Base-by-base conservation (phyloP, 2,888 invertebrate genomes). In the Andrena hattorfiana region DNA sequence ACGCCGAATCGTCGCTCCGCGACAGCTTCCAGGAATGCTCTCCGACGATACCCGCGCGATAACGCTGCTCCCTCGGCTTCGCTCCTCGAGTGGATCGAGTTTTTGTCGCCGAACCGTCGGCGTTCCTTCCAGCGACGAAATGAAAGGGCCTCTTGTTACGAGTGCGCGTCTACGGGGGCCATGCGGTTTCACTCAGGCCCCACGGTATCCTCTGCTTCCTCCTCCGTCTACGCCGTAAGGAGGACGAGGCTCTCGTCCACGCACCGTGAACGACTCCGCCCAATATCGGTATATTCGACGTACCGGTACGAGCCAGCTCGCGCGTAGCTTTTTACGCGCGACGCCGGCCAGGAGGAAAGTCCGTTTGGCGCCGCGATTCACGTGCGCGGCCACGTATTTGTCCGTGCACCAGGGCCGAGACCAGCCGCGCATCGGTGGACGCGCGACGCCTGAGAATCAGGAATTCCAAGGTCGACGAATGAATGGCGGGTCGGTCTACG, bases 141-240 rank as follows among this genome's bases (percentile, higher is more conserved):
- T 93, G 92, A 92, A 93, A 92, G 92, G 91, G 85, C 87, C 89
- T 87, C 90, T 93, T 92, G 92, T 93, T 92, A 23, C 82, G 73
- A 77, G 62, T 66, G 78, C 73, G 30, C 28, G 10, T 48, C 42
- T 77, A 42, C 42, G 42, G 74, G 80, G 80, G 81, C 81, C 81
- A 81, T 81, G 30, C 72, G 81, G 81, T 81, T 80, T 72, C 67
- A 26, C 67, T 81, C 72, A 56, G n/a, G 49, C 28, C 49, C 30
- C 54, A 48, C 76, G 62, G n/a, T 66, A 16, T 16, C 67, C 63
- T 63, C 48, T 68, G 13, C 62, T 26, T 54, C 51, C 62, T 42
- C 63, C 48, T 68, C 67, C 60, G 0, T 20, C 8, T 16, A 5
- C 56, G 28, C 16, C 20, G 23, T 26, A 69, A 79, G 48, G 51